Base-by-base conservation (phyloP, 2,113 vertebrate genomes). In the Dinomys branickii region DNA sequence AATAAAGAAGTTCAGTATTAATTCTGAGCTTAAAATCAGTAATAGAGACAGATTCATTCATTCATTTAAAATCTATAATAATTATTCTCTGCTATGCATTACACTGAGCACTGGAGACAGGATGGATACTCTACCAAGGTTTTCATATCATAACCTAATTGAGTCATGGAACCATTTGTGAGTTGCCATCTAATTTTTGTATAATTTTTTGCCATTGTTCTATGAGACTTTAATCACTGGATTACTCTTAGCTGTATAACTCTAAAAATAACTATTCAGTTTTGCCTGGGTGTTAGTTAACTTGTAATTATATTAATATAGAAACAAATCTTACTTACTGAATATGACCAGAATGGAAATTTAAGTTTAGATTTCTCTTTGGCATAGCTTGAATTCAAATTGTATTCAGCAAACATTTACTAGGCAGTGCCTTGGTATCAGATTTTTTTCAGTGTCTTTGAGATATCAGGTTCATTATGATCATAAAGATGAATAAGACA, bases 301-400 rank as follows among this genome's bases (percentile, higher is more conserved):
- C 14, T 69, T 95, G 22, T 22, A 89, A 73, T 94, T 84, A 63
- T 86, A 80, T 90, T 90, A 73, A 8, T 80, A 22, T 47, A 69
- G 2, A 80, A 90, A 87, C 41, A 93, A 89, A 95, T 95, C 22
- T 94, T 80, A 93, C 65, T 93, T 85, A 56, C 61, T 78, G 7
- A 81, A 4, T 5, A 33, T 65, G n/a, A 63, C 11, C 7, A 85
- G n/a, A 63, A 86, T n/a, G n/a, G 3, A 75, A 75, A 11, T 77
- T 88, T 73, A 93, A 75, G 80, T 86, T 94, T 77, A 80, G 41
- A 92, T 85, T 87, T 87, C 22, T 94, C 19, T 61, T 77, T 73
- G 38, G 28, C 61, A 8, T 81, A 75, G 47, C 11, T 75, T 67
- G 86, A 80, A 84, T 92, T 87, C 20, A 87, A 95, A 90, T 24